Percentiles rank a stretch among this genome's conserved stretches.
These are phyloP conservation scores for Lepidonotus clava DNA, from an alignment of 2,888 invertebrate genomes.

Conservation along the genomic window DNA sequence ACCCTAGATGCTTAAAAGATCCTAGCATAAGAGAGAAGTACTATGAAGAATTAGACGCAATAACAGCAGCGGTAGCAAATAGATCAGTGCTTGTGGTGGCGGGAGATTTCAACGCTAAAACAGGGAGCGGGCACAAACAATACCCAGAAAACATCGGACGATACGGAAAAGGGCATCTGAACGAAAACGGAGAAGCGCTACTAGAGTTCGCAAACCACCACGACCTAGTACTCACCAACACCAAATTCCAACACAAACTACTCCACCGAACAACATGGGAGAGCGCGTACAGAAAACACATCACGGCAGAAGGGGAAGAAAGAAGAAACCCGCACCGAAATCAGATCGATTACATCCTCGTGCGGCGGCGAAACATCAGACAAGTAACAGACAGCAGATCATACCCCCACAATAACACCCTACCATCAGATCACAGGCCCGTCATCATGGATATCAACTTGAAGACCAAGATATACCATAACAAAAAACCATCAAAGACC, in stretches of 20 bases:
- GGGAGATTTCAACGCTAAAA: constrained; percentile 53
- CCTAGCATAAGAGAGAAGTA: too few species aligned
- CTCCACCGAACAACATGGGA: constrained; percentile 50
- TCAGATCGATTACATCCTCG: constrained; percentile 50
- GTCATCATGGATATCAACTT: not conserved
- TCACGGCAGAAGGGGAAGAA: not conserved
- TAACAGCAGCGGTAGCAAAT: not conserved
- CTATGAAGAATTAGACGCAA: too few species aligned
- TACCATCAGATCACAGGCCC: not conserved
- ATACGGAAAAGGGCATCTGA: constrained; percentile 43
- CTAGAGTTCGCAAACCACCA: constrained; percentile 13
- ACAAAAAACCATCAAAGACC: not conserved
- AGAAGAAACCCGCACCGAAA: constrained; percentile 42
- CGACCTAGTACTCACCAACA: constrained; percentile 27
- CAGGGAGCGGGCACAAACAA: not conserved
- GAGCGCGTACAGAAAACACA: not conserved
- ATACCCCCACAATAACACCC: not conserved
- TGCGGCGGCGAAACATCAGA: not conserved
- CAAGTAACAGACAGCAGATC: constrained; percentile 33
- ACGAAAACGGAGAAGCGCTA: constrained; percentile 24
- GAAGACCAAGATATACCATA: not conserved
- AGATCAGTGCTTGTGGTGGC: constrained; percentile 36
- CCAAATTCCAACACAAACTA: constrained; percentile 42
- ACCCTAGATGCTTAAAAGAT: too few species aligned
- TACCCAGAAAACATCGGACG: constrained; percentile 35